Percentiles rank a stretch among this genome's conserved stretches.
Conservation (phyloP, 2,797 vertebrate species). For the Tachyglossus aculeatus region DNA sequence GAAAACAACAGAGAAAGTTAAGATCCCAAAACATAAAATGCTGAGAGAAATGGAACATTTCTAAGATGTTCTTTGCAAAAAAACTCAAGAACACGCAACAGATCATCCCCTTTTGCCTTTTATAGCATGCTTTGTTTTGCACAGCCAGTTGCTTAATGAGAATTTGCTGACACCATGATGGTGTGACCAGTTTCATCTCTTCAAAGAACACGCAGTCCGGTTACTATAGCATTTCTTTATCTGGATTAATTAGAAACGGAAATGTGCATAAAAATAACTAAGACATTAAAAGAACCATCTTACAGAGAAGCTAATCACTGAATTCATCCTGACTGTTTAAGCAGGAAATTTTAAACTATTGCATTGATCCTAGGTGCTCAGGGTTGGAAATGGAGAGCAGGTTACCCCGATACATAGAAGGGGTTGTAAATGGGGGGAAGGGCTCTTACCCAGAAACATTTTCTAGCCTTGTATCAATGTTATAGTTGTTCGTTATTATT, state of each 20-base stretch:
- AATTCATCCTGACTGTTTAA: slow-evolving; percentile 70
- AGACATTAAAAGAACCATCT: slow-evolving; percentile 73
- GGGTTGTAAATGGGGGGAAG: background rate
- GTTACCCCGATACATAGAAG: background rate
- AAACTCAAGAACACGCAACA: slow-evolving; percentile 24
- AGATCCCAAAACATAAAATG: background rate
- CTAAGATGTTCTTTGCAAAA: slow-evolving; percentile 36
- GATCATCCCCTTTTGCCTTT: slow-evolving; percentile 42
- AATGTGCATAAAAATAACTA: slow-evolving; percentile 71
- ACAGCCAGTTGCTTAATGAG: slow-evolving; percentile 58
- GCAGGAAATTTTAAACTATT: slow-evolving; percentile 64
- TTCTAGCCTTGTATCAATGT: slow-evolving; percentile 48
- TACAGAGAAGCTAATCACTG: slow-evolving; percentile 69
- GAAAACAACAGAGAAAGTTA: background rate
- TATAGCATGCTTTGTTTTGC: slow-evolving; percentile 45
- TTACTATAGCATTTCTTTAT: slow-evolving; percentile 73
- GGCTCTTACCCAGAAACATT: slow-evolving; percentile 4
- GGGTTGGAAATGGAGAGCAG: slow-evolving; percentile 34
- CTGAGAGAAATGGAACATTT: background rate
- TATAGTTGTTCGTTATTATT: slow-evolving; percentile 41
- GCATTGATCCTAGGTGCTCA: slow-evolving; percentile 61
- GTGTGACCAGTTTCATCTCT: slow-evolving; percentile 54
- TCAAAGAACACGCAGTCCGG: slow-evolving; percentile 65
- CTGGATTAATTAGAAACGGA: slow-evolving; percentile 77
- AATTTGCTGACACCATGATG: slow-evolving; percentile 48